A percentile compares a stretch with the other conserved stretches of the same genome.
phyloP scores from a whole-genome alignment of 2,888 invertebrate genomes.

The Notocelia uddmanniana region DNA sequence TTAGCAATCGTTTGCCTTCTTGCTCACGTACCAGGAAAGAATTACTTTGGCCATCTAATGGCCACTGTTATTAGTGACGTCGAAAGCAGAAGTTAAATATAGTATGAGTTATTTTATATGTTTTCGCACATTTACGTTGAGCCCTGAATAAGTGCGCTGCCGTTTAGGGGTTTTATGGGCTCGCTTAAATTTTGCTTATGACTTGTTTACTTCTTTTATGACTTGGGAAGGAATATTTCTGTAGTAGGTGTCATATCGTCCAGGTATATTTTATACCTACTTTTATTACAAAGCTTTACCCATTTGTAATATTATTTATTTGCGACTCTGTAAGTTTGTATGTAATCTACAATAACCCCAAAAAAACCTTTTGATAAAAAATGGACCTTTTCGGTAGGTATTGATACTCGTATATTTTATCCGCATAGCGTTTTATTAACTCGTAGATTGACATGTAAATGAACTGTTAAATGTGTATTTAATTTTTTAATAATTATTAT shows the following conservation, averaged over 20 bases:
- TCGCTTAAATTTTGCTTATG: conserved; percentile 29
- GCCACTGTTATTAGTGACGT: conserved; percentile 36
- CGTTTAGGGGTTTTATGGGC: conserved; percentile 24
- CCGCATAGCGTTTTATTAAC: no score
- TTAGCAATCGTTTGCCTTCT: conserved; percentile 28
- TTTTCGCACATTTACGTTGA: conserved; percentile 3
- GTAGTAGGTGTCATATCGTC: not conserved
- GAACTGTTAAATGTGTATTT: no score
- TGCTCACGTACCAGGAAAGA: conserved; percentile 38
- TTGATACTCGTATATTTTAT: no score
- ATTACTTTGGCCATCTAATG: conserved; percentile 37
- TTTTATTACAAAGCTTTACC: no score
- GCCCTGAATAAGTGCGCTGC: conserved; percentile 10
- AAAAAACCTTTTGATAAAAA: no score
- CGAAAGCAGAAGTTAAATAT: conserved; percentile 33
- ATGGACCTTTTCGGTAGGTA: no score
- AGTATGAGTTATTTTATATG: conserved; percentile 24
- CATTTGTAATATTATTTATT: no score
- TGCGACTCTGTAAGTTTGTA: not conserved
- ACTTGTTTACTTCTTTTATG: conserved; percentile 29
- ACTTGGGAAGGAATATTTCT: not conserved
- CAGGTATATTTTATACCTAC: not conserved
- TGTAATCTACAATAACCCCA: no score
- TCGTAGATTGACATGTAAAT: no score
- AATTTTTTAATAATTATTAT: no score